These are phyloP conservation scores for Odontothrips loti DNA, from an alignment of 2,888 invertebrate species.

Conservation along the genomic window DNA sequence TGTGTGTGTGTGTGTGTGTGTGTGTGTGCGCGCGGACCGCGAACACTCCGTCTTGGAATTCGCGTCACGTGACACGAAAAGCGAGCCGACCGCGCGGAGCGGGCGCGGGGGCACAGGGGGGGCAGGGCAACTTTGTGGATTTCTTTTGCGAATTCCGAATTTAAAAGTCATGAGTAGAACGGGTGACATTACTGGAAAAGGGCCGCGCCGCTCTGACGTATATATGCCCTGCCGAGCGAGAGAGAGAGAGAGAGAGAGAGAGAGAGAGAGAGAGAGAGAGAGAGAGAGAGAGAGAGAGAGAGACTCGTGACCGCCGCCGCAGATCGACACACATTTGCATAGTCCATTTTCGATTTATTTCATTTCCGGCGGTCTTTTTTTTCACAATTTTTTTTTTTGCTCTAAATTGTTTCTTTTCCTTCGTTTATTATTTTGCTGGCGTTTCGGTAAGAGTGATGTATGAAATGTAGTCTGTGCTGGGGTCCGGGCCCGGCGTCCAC, in stretches of 20 bases:
- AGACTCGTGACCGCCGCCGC: not conserved
- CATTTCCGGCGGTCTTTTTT: not conserved
- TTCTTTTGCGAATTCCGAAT: not conserved
- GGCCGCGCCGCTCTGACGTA: not conserved
- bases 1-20: not conserved
- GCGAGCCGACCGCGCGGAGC: not conserved
- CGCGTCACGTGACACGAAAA: not conserved
- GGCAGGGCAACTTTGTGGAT: not conserved
- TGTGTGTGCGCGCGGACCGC: not conserved
- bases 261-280: too few species aligned
- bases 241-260: too few species aligned
- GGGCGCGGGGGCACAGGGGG: not conserved
- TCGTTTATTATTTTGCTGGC: not conserved
- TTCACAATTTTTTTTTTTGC: too few species aligned
- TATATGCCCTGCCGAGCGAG: not conserved
- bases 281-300: too few species aligned
- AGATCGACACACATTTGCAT: not conserved
- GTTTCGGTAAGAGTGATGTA: conserved; percentile 1
- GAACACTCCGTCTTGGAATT: conserved; percentile 1
- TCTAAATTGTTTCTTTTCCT: not conserved
- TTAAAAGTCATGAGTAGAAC: conserved; percentile 16
- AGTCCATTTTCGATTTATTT: conserved; percentile 27
- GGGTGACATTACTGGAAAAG: conserved; percentile 20
- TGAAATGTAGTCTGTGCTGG: not conserved
- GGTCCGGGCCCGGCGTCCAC: not conserved